These are phyloP conservation scores for Hypothenemus hampei DNA, from an alignment of 1,140 invertebrate genomes.

Conservation along the genomic window DNA sequence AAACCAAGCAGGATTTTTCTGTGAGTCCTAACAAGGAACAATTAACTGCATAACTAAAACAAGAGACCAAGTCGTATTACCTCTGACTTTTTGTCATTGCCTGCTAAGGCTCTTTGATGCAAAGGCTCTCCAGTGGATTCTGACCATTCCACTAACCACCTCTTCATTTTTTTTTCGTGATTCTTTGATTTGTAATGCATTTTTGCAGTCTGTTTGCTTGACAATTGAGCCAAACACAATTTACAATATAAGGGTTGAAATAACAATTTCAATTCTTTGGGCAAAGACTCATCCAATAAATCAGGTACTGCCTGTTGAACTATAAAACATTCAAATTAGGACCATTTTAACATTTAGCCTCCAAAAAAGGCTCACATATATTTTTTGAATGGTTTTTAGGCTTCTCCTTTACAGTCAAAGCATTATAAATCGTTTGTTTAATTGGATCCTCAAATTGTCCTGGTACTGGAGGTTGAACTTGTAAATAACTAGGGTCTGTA, in stretches of 20 bases:
- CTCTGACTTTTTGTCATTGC: constrained; percentile 9
- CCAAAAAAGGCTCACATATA: not conserved
- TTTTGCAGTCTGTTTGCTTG: constrained; percentile 44
- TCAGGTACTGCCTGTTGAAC: constrained; percentile 31
- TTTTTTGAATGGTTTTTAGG: not conserved
- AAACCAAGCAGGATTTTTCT: constrained; percentile 38
- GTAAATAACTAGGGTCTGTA: too few species aligned
- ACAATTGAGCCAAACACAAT: constrained; percentile 45
- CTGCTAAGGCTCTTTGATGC: constrained; percentile 32
- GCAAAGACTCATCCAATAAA: constrained; percentile 34
- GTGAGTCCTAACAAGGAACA: constrained; percentile 23
- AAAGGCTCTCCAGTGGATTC: constrained; percentile 39
- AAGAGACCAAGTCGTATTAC: too few species aligned
- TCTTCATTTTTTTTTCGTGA: constrained; percentile 47
- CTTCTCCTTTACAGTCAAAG: not conserved
- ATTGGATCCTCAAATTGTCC: not conserved
- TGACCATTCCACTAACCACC: constrained; percentile 43
- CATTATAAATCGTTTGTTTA: not conserved
- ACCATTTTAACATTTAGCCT: too few species aligned
- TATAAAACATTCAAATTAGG: constrained; percentile 4
- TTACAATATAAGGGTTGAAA: constrained; percentile 47
- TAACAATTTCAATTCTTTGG: constrained; percentile 44
- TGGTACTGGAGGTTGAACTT: too few species aligned
- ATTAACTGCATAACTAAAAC: too few species aligned
- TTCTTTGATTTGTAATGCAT: constrained; percentile 49